Conservation (phyloP, 1,140 invertebrate species). For the Teleopsis dalmanni region DNA sequence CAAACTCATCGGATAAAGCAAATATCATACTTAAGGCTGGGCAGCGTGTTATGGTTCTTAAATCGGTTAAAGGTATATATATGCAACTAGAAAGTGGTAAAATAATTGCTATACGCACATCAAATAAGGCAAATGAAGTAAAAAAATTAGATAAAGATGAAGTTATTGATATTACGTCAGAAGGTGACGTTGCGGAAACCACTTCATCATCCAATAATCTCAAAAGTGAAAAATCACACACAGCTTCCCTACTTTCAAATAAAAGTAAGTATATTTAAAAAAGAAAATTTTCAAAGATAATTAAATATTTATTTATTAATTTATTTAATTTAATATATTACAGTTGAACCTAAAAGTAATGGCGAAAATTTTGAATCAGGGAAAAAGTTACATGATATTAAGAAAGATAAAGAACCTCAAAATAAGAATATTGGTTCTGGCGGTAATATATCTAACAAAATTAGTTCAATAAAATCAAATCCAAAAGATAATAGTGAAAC, state of each 20-base stretch:
- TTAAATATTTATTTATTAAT: background rate
- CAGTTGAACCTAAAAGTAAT: background rate
- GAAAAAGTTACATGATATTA: too few relatives aligned
- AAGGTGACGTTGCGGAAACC: constrained; percentile 7
- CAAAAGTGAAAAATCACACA: constrained; percentile 9
- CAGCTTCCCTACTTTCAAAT: background rate
- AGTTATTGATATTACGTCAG: constrained; percentile 38
- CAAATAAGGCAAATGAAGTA: constrained; percentile 23
- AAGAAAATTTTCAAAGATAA: background rate
- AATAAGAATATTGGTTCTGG: too few relatives aligned
- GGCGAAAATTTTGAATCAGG: constrained; percentile 4
- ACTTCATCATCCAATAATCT: background rate
- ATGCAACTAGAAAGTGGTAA: constrained; percentile 92
- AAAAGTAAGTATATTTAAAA: constrained; percentile 1
- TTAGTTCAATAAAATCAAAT: too few relatives aligned
- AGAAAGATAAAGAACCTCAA: too few relatives aligned
- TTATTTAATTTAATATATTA: background rate
- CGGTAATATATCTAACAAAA: too few relatives aligned
- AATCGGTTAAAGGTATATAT: constrained; percentile 91
- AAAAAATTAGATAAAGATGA: constrained; percentile 29
- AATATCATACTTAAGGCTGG: constrained; percentile 85
- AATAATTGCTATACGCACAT: constrained; percentile 79
- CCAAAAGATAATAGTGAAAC: too few relatives aligned
- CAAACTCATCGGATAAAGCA: constrained; percentile 76
- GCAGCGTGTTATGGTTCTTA: constrained; percentile 87